A percentile compares a stretch with the other conserved stretches of the same genome.
Evolutionary conservation across 2,888 invertebrate species (phyloP).

Genomic region (Acanthacorydalis orientalis): DNA sequence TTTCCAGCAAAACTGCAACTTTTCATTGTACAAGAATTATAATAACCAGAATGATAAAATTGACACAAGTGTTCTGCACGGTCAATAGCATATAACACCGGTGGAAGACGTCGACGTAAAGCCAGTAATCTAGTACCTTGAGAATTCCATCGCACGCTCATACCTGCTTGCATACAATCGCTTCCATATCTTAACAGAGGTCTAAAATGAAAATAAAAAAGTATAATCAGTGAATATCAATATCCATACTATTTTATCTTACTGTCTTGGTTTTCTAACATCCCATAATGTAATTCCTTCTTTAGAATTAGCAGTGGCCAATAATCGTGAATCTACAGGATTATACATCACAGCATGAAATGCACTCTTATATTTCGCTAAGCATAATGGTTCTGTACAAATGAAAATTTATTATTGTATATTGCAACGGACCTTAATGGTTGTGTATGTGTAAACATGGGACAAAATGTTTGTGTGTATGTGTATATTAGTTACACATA

Average conservation of each 20-base stretch:
- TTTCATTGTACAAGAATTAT: conserved; percentile 95
- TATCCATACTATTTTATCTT: conserved; percentile 21
- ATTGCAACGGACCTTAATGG: background rate
- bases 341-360: conserved; percentile 94
- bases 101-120: conserved; percentile 69
- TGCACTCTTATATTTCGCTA: conserved; percentile 54
- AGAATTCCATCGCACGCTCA: conserved; percentile 82
- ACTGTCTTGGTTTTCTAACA: conserved; percentile 67
- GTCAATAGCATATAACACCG: conserved; percentile 60
- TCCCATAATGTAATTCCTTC: conserved; percentile 87
- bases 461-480: too few relatives aligned
- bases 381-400: conserved; percentile 38
- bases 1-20: conserved; percentile 88
- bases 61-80: conserved; percentile 58
- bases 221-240: conserved; percentile 3
- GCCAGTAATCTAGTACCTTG: conserved; percentile 64
- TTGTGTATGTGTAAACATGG: too few relatives aligned
- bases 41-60: conserved; percentile 83
- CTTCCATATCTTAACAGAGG: conserved; percentile 51
- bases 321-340: conserved; percentile 59
- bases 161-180: conserved; percentile 49
- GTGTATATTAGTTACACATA: too few relatives aligned
- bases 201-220: conserved; percentile 27
- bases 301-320: conserved; percentile 80
- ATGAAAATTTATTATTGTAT: background rate